phyloP scores from a whole-genome alignment of 1,140 invertebrate genomes.

The Drosophila willistoni region DNA sequence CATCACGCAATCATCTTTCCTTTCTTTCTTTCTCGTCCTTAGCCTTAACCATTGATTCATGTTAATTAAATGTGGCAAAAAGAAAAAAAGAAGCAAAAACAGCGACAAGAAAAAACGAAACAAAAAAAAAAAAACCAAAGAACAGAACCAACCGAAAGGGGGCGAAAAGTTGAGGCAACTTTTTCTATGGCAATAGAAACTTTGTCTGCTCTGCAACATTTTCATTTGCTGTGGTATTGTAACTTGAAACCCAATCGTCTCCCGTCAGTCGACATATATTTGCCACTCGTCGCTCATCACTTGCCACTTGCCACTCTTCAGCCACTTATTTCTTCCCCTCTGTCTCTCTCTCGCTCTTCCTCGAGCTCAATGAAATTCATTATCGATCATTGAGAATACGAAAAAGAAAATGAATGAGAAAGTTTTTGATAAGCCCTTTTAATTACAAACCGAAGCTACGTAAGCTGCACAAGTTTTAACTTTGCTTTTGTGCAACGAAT shows the following conservation, averaged over 20 bases:
- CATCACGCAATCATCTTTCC: background rate
- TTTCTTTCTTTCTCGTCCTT: background rate
- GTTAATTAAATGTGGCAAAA: constrained; percentile 73
- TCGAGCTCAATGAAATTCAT: constrained; percentile 40
- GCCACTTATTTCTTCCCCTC: background rate
- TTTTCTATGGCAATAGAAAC: constrained; percentile 31
- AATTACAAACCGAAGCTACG: constrained; percentile 70
- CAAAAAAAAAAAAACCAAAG: background rate
- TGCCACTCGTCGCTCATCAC: background rate
- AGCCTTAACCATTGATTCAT: constrained; percentile 65
- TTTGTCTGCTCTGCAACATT: constrained; percentile 33
- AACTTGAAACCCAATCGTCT: constrained; percentile 27
- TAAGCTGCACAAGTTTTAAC: constrained; percentile 60
- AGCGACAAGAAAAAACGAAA: background rate
- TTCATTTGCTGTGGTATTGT: constrained; percentile 56
- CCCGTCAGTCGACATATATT: background rate
- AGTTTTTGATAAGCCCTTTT: constrained; percentile 64
- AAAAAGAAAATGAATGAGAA: constrained; percentile 31
- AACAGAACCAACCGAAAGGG: too few relatives aligned
- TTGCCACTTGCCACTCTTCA: background rate
- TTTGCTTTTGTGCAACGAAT: constrained; percentile 7
- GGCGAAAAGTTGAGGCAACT: constrained; percentile 56
- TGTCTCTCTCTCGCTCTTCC: background rate
- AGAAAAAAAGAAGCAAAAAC: background rate
- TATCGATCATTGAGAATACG: constrained; percentile 59